These are phyloP conservation scores for Camponotus floridanus DNA, from an alignment of 1,140 invertebrate genomes.

Conservation along the genomic window DNA sequence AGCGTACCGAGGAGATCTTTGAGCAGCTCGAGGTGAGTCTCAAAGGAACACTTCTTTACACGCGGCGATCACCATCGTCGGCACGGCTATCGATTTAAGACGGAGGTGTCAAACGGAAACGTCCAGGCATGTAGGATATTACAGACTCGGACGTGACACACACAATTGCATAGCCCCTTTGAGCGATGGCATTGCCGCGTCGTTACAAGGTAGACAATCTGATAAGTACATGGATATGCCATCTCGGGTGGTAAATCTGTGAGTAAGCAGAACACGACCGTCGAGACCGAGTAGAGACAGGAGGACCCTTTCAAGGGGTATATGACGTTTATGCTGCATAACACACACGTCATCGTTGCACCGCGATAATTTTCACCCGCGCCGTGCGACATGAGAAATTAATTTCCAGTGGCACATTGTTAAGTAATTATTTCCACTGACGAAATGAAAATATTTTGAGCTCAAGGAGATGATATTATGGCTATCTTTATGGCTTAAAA, in stretches of 20 bases:
- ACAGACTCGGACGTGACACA: slow-evolving; percentile 6
- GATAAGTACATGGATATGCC: slow-evolving; percentile 61
- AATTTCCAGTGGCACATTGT: slow-evolving; percentile 27
- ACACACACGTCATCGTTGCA: not conserved
- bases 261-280: slow-evolving; percentile 51
- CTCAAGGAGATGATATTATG: not conserved
- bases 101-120: slow-evolving; percentile 17
- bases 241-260: slow-evolving; percentile 58
- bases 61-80: slow-evolving; percentile 4
- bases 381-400: slow-evolving; percentile 36
- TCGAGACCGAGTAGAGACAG: not conserved
- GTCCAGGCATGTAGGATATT: slow-evolving; percentile 21
- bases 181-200: slow-evolving; percentile 47
- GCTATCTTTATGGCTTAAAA: not conserved
- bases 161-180: slow-evolving; percentile 22
- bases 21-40: slow-evolving; percentile 6
- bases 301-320: not conserved
- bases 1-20: not conserved
- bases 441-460: not conserved
- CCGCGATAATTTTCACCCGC: slow-evolving; percentile 38
- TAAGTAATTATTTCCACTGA: slow-evolving; percentile 27
- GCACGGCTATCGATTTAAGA: slow-evolving; percentile 47
- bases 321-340: slow-evolving; percentile 31
- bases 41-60: slow-evolving; percentile 43
- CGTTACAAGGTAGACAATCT: slow-evolving; percentile 58